phyloP scores from a whole-genome alignment of 2,888 invertebrate genomes.

The Cosmorhoe ocellata region DNA sequence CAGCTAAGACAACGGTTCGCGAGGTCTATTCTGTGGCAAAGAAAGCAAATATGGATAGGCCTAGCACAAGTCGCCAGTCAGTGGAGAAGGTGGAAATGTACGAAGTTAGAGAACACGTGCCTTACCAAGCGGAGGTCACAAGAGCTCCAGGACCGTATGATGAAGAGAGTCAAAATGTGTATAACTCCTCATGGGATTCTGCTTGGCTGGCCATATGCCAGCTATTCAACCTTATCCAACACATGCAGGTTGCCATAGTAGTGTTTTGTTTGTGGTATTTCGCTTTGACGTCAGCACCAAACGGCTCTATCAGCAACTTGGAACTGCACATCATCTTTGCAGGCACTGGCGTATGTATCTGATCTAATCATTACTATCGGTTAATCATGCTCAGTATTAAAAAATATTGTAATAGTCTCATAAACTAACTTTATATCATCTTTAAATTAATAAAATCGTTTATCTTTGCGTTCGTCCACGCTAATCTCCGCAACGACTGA shows the following conservation, averaged over 20 bases:
- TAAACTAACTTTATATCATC: too few species aligned
- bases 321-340: constrained; percentile 76
- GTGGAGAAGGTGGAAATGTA: constrained; percentile 71
- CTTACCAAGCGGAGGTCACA: constrained; percentile 72
- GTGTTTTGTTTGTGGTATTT: constrained; percentile 73
- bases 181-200: constrained; percentile 63
- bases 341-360: constrained; percentile 74
- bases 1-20: constrained; percentile 46
- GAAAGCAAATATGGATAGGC: constrained; percentile 64
- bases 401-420: too few species aligned
- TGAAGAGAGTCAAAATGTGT: constrained; percentile 64
- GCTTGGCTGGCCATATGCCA: constrained; percentile 74
- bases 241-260: constrained; percentile 73
- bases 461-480: too few species aligned
- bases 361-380: too few species aligned
- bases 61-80: constrained; percentile 70
- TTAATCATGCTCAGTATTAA: too few species aligned
- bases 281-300: constrained; percentile 63
- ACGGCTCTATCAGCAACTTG: constrained; percentile 68
- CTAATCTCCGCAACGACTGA: too few species aligned
- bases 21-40: constrained; percentile 43
- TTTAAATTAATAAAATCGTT: too few species aligned
- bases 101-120: constrained; percentile 74
- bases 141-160: constrained; percentile 67
- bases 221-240: constrained; percentile 70